Percentiles rank a stretch among this genome's conserved stretches.
Evolutionary conservation across 2,113 vertebrate species (phyloP).

Genomic region (Thalassarche chlororhynchos): DNA sequence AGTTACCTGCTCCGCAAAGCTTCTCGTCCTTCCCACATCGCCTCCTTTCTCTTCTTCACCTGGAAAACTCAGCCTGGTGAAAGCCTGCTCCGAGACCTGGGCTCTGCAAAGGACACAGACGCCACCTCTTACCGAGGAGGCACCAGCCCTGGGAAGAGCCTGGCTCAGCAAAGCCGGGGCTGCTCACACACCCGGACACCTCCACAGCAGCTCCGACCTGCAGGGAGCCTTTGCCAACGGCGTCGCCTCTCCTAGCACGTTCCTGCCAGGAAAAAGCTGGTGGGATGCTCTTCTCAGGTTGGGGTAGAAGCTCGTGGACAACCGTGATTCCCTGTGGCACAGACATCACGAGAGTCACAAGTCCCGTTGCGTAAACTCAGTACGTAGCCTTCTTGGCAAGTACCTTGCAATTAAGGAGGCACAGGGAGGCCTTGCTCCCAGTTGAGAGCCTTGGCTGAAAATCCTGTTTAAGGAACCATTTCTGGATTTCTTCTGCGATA

Average conservation of each 20-base stretch:
- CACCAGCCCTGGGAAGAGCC: not conserved
- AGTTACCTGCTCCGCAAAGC: not conserved
- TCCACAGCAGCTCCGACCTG: not conserved
- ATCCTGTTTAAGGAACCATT: not conserved
- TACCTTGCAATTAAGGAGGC: not conserved
- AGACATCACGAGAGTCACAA: not conserved
- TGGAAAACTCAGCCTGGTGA: not conserved
- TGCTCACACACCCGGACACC: not conserved
- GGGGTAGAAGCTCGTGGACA: not conserved
- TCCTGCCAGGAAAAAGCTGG: not conserved
- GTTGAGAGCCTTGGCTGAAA: not conserved
- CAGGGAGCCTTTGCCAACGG: not conserved
- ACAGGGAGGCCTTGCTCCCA: not conserved
- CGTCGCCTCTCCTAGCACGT: not conserved
- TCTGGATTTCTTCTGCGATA: not conserved
- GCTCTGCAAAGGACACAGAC: not conserved
- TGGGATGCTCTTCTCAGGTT: not conserved
- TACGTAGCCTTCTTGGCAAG: not conserved
- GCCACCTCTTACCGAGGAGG: not conserved
- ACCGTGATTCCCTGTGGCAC: not conserved
- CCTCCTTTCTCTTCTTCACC: not conserved
- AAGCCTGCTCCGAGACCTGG: not conserved
- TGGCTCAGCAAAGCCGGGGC: not conserved
- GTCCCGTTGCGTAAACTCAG: rapidly evolving
- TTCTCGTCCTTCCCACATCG: not conserved